Percentiles rank a stretch among this genome's conserved stretches.
phyloP scores from a whole-genome alignment of 2,888 invertebrate genomes.

The Heterodera filipjevi region DNA sequence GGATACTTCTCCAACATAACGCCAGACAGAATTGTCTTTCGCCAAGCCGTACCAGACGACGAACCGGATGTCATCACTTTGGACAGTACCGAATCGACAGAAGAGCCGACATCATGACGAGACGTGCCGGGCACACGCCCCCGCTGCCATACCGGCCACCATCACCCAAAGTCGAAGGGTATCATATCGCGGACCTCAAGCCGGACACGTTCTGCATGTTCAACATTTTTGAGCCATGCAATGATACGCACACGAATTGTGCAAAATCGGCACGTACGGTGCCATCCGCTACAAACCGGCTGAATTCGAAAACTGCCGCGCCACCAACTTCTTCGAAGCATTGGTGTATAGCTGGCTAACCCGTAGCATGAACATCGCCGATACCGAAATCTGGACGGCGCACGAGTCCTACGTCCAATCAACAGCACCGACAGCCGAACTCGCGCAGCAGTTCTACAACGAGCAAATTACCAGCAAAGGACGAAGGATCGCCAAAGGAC shows the following conservation, averaged over 20 bases:
- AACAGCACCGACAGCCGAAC: neutral
- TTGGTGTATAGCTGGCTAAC: neutral
- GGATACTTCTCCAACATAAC: neutral
- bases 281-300: neutral
- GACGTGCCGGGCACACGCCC: too few relatives aligned
- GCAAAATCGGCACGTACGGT: neutral
- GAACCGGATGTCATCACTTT: neutral
- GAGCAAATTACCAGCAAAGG: neutral
- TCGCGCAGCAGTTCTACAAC: neutral
- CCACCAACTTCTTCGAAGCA: neutral
- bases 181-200: neutral
- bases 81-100: neutral
- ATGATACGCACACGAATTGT: neutral
- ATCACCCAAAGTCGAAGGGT: neutral
- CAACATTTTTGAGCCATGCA: neutral
- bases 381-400: neutral
- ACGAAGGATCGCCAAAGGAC: neutral
- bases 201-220: neutral
- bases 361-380: neutral
- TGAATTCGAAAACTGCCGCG: neutral
- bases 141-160: neutral
- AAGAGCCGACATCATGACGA: too few relatives aligned
- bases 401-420: neutral
- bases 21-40: neutral
- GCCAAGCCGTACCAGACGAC: neutral